Base-by-base conservation (phyloP, 2,888 invertebrate genomes). In the Lithodes maja region DNA sequence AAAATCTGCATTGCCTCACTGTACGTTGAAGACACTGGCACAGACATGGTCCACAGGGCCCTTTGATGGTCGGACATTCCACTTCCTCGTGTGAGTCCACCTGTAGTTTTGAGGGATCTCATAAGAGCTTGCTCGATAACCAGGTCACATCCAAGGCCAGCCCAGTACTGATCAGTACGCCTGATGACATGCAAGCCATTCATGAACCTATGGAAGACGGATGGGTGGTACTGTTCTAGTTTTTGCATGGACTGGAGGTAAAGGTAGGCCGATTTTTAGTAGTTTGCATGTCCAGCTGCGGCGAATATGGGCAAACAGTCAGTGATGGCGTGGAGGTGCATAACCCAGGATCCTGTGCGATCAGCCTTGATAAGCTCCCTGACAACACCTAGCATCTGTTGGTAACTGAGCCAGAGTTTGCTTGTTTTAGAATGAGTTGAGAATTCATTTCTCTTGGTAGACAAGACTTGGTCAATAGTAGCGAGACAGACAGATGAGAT, bases 71-170 rank as follows among this genome's bases (percentile, higher is more conserved):
- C 82, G 12, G 81, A 69, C 80, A 82, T 82, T 86, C 87, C 87
- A 74, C 87, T 87, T 49, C 87, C 87, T 74, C 75, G 49, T 17
- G 87, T 71, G 2, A 87, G 83, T 54, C 87, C 55, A 7, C 87
- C 87, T 53, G 71, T 52, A 53, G 52, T 82, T 75, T 87, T 87
- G 1, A 87, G 17, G 75, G 87, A 87, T 2, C 83, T 61, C 87
- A 87, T 87, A 15, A 87, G 83, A 74, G 75, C 75, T 75, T 85
- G 88, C 71, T 88, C 88, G 53, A 88, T 88, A 5, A 85, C 79
- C 12, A 88, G 79, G 69, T 88, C 85, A 52, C 68, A 78, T 1
- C 84, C 79, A 2, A 86, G 80, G 79, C 79, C 79, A 49, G 89
- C 81, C 87, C 83, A 87, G 71, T 33, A 78, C 78, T 74, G 81